phyloP scores from a whole-genome alignment of 2,888 invertebrate genomes.

The Ormyrus labotus region DNA sequence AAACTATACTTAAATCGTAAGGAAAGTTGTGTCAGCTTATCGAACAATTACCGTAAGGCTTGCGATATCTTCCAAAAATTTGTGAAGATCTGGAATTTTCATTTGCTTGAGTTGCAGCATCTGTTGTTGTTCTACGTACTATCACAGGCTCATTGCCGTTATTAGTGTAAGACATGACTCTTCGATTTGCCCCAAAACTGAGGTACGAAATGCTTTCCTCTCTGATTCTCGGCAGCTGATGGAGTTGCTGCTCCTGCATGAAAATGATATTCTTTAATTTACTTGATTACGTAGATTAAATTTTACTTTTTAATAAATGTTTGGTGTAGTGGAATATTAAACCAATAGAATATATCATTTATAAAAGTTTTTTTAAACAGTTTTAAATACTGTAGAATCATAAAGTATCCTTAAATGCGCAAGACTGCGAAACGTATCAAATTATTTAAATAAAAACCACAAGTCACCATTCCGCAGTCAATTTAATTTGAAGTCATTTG shows the following conservation, averaged over 20 bases:
- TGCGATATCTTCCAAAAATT: conserved; percentile 63
- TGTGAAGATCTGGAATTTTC: conserved; percentile 53
- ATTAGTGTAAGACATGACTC: conserved; percentile 71
- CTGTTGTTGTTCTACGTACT: conserved; percentile 52
- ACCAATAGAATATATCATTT: no score
- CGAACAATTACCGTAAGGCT: conserved; percentile 65
- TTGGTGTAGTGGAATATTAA: no score
- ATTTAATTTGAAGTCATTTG: no score
- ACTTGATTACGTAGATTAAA: no score
- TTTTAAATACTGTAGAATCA: no score
- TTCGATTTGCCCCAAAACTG: conserved; percentile 70
- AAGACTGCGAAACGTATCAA: no score
- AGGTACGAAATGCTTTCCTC: conserved; percentile 64
- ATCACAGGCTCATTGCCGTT: conserved; percentile 72
- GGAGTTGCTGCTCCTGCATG: conserved; percentile 66
- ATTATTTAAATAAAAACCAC: no score
- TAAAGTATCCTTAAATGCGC: no score
- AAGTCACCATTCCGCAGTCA: no score
- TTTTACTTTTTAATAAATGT: no score
- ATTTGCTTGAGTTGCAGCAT: conserved; percentile 24
- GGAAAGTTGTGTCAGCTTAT: conserved; percentile 61
- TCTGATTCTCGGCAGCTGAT: conserved; percentile 32
- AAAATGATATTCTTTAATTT: neutral
- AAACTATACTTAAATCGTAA: neutral
- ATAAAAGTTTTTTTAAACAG: no score